Base-by-base conservation (phyloP, 2,888 invertebrate species). In the Apoda limacodes region DNA sequence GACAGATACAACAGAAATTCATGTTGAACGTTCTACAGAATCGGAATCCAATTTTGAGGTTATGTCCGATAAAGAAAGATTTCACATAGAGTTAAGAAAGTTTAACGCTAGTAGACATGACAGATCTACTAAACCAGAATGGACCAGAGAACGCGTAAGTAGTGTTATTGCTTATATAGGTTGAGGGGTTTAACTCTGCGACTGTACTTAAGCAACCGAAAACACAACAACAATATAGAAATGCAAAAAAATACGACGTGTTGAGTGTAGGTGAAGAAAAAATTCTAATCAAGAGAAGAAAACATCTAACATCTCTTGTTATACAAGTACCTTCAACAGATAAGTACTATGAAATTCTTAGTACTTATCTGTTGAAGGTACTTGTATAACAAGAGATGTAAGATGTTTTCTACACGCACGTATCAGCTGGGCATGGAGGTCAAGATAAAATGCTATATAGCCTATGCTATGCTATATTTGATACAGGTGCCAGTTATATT, bases 1-100 rank as follows among this genome's bases (percentile, higher is more conserved):
- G 28, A 25, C 23, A 33, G 28, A 33, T 26, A 28, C 33, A 22
- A 26, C 33, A 33, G 28, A 31, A 25, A 31, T 25, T 31, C 25
- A 31, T 31, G 31, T 31, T 31, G 21, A 31, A 31, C 31, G 25
- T 34, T 34, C 27, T 22, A 25, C 33, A 29, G 29, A 34, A 34
- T 34, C 33, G 33, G 33, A 25, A 25, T n/a, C n/a, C n/a, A 34
- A 34, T 30, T 34, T 30, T 22, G 30, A 34, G 17, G 17, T 17
- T 6, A 17, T 17, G 5, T 17, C 17, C 17, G 17, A 17, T 17
- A 35, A 32, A 35, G 28, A 35, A 24, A 31, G 22, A 28, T 35
- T 28, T 32, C 25, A 35, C 22, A 35, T 25, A 28, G 35, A 35
- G 28, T 28, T 32, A 25, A 35, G 25, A 35, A 35, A 35, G 30